Base-by-base conservation (phyloP, 2,888 invertebrate genomes). In the Morpho achilles region DNA sequence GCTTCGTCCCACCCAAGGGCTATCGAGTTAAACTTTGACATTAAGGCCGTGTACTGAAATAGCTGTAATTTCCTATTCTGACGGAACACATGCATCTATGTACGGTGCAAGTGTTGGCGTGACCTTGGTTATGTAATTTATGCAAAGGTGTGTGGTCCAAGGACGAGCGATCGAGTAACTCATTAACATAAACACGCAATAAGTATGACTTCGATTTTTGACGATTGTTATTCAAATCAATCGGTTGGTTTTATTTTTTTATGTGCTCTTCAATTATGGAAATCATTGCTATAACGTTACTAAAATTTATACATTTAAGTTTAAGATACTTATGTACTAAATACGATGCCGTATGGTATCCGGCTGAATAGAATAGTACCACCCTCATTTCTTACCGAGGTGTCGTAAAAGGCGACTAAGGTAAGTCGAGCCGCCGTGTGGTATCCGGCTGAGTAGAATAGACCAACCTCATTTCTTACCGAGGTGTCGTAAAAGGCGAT, bases 71-170 rank as follows among this genome's bases (percentile, higher is more conserved):
- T 80, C 75, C 79, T 76, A 73, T 75, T 76, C 71, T 69, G 72
- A 68, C 72, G 70, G 70, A 69, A 72, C 72, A 73, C 80, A 80
- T 85, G 83, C 84, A 75, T 80, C 73, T 64, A 77, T 80, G 84
- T 73, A 79, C 62, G 78, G 77, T 71, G 65, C 73, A 67, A 80
- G 79, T 82, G 80, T 74, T 73, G 32, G 32, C 32, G 67, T 73
- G 82, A 75, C 87, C 86, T 87, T 85, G 79, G 61, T 83, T 85
- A 84, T 77, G 76, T 84, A 85, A 86, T 64, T 69, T 72, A 75
- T 77, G 81, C 77, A 78, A 77, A 80, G 75, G 68, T 77, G 79
- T 68, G 73, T 77, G 85, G 76, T 66, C 73, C 77, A 84, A 82
- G 79, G 65, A 61, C 67, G 50, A 8, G 60, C 59, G 62, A 39